Evolutionary conservation across 2,888 invertebrate species (phyloP), one percentile per base, ranked within the genome.

Genomic region (Lottia scabra): DNA sequence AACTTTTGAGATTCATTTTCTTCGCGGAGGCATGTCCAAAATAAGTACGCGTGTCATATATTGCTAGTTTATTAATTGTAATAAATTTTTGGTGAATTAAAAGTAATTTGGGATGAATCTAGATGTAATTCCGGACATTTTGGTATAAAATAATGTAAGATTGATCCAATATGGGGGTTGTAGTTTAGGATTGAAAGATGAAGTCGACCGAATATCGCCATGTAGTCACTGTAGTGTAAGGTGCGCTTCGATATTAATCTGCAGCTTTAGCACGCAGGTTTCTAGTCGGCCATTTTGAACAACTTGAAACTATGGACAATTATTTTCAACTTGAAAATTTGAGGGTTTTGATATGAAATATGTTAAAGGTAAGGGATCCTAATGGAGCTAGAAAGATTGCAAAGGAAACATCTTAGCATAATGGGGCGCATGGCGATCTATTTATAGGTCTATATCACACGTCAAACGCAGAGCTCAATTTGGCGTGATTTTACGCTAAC

Each of bases 11-110:
- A 66, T 71, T 72, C 71, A 77, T 75, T 79, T 79, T 75, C 70
- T 67, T 63, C 64, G 80, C 81, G 80, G 78, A 82, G 75, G 78
- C 75, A 81, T 83, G 80, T 71, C 65, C 45, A 65, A 75, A 73
- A 81, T 81, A 79, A 78, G 66, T 82, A 68, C 81, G 81, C 82
- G 73, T 15, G 43, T 44, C 48, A 63, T 67, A 66, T 72, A 26
- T 26, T 72, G 64, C 63, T 45, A 48, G 19, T 19, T 62, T 44
- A 45, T 27, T 73, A 16, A 26, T 56, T 38, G 8, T 6, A 38
- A 38, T 38, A 38, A 38, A 38, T 38, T 38, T 38, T 38, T 38
- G 38, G 3, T 38, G 38, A 38, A 38, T 38, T 56, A 56, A 56
- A 56, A 19, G 12, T 56, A 56, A 23, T 56, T 56, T 56, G 3